Evolutionary conservation across 2,797 vertebrate species (phyloP), one percentile per base, ranked within the genome.

Genomic region (Distichodus sexfasciatus): DNA sequence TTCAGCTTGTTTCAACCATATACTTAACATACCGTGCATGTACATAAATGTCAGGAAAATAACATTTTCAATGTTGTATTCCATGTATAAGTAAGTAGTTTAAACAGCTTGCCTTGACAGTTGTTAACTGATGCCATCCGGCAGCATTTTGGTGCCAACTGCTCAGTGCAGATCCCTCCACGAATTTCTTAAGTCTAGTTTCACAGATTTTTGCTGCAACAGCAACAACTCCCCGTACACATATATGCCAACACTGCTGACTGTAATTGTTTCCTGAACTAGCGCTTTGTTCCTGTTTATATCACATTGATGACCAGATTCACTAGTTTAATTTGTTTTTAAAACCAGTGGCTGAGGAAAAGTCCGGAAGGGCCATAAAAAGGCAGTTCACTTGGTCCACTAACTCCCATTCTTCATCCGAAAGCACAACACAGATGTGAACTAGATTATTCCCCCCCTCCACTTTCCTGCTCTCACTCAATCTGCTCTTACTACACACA

Each of bases 361-460:
- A 80, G 47, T 75, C 29, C 51, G 41, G 23, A 33, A n/a, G 54
- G 64, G 71, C 66, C 63, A 35, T 73, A 61, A 77, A 81, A 78
- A 61, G 1, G 41, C 29, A 58, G 73, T 61, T 75, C 41, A 51
- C 24, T 65, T 51, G 48, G 48, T 36, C 29, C 44, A 9, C 6
- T 68, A 76, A 60, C 65, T 77, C 58, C 72, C 43, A 0, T 26
- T 73, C 63, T 78, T 79, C 77, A 77, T 75, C 81, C 78, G 23
- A 76, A 69, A 74, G 68, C 72, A 43, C 41, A 38, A 38, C 70
- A 76, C 89, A 92, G 81, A 90, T 92, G 90, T 87, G 84, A 84
- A 89, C 77, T 86, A 85, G 72, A 89, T 91, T 87, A 89, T 50
- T 70, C 57, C 71, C 70, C 75, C 72, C 58, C 41, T 29, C 71